Conservation (phyloP, 2,797 vertebrate species). For the Parauchenoglanis punctatus region DNA sequence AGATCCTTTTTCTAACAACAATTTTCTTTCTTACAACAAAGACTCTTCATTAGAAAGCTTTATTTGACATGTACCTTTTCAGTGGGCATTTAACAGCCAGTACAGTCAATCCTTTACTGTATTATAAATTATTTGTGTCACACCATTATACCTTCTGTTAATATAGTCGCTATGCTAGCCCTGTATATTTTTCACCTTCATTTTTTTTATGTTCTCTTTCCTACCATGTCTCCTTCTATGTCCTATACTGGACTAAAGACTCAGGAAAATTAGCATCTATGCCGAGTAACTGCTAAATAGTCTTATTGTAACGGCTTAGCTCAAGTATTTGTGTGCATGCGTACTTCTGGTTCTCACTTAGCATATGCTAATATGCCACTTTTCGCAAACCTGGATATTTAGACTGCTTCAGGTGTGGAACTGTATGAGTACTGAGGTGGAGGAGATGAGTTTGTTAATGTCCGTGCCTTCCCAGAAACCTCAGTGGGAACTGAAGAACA, state of each 20-base stretch:
- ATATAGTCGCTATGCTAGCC: neutral
- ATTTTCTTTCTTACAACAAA: neutral
- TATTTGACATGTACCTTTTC: neutral
- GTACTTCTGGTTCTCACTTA: neutral
- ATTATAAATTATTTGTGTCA: neutral
- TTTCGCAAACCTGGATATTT: neutral
- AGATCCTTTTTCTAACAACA: neutral
- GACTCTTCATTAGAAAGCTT: neutral
- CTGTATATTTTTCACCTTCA: neutral
- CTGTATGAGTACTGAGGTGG: neutral
- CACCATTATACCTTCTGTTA: neutral
- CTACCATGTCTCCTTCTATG: neutral
- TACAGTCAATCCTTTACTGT: neutral
- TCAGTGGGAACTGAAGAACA: constrained; percentile 50
- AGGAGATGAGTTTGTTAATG: neutral
- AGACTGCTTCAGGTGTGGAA: neutral
- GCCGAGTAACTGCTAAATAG: neutral
- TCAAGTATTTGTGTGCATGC: neutral
- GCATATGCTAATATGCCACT: neutral
- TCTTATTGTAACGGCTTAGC: neutral
- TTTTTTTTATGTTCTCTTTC: neutral
- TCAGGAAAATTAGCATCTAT: neutral
- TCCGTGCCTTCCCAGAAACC: neutral
- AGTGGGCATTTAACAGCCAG: neutral
- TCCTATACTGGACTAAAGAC: too few relatives aligned